These are phyloP conservation scores for Scrobipalpa costella DNA, from an alignment of 2,888 invertebrate species.

Conservation along the genomic window DNA sequence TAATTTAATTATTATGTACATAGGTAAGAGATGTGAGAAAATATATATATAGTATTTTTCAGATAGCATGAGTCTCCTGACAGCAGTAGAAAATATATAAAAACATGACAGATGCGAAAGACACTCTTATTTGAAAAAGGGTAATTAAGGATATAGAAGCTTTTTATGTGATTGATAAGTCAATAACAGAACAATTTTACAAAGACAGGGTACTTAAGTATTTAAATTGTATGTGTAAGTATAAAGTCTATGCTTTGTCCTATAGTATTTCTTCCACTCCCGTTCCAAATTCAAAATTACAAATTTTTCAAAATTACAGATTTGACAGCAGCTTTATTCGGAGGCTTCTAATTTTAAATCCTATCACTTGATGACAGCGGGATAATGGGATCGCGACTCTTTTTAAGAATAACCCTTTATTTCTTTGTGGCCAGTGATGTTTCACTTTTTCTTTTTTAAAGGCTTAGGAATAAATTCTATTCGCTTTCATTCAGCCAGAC, in stretches of 20 bases:
- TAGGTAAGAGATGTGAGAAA: no score
- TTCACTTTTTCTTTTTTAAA: slow-evolving; percentile 39
- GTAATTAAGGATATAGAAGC: no score
- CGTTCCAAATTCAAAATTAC: slow-evolving; percentile 75
- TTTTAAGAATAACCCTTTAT: slow-evolving; percentile 65
- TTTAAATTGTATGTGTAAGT: no score
- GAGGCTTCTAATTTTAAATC: slow-evolving; percentile 75
- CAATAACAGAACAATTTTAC: no score
- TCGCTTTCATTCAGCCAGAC: background rate
- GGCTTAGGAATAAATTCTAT: slow-evolving; percentile 30
- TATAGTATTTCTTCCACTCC: slow-evolving; percentile 45
- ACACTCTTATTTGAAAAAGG: no score
- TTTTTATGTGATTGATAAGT: no score
- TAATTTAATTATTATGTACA: no score
- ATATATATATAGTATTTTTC: no score
- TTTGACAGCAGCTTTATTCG: slow-evolving; percentile 80
- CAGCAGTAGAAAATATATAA: no score
- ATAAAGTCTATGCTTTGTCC: background rate
- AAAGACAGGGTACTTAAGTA: no score
- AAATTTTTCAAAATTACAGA: slow-evolving; percentile 78
- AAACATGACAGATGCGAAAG: no score
- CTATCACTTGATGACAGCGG: slow-evolving; percentile 80
- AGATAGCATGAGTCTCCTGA: no score
- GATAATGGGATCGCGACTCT: slow-evolving; percentile 75
- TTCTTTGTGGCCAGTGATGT: slow-evolving; percentile 38